These are phyloP conservation scores for Stigmatopora argus DNA, from an alignment of 2,113 vertebrate genomes.

Conservation along the genomic window DNA sequence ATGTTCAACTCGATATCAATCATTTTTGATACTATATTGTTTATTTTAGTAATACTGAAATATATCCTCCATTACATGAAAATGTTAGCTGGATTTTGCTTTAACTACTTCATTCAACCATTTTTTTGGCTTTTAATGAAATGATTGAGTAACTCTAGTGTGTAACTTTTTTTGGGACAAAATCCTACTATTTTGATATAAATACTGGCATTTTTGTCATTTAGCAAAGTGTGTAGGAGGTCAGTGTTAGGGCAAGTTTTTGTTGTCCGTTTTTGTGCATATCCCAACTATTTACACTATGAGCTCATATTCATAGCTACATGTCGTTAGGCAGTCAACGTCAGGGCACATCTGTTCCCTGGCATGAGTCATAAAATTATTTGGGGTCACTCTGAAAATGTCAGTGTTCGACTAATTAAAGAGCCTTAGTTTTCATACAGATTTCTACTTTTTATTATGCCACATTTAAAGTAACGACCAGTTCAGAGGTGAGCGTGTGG, in stretches of 20 bases:
- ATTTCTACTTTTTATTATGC: not conserved
- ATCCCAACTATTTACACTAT: not conserved
- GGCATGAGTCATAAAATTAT: not conserved
- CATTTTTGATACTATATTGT: too few relatives aligned
- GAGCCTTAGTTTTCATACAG: not conserved
- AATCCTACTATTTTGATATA: not conserved
- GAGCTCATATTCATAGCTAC: not conserved
- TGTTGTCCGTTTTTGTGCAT: not conserved
- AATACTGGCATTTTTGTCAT: not conserved
- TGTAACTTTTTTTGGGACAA: not conserved
- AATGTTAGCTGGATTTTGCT: too few relatives aligned
- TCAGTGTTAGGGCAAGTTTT: not conserved
- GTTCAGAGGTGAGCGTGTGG: not conserved
- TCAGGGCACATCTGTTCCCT: constrained; percentile 1
- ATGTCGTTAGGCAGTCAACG: not conserved
- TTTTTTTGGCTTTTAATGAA: too few relatives aligned
- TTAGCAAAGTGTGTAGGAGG: not conserved
- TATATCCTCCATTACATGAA: too few relatives aligned
- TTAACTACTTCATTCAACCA: not conserved
- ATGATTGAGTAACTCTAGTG: too few relatives aligned
- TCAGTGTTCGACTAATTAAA: not conserved
- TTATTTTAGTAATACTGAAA: too few relatives aligned
- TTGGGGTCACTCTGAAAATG: not conserved
- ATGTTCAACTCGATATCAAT: too few relatives aligned
- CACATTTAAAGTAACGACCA: not conserved